Percentiles rank a stretch among this genome's conserved stretches.
Conservation (phyloP, 2,888 invertebrate species). For the Parapristionchus giblindavisi region DNA sequence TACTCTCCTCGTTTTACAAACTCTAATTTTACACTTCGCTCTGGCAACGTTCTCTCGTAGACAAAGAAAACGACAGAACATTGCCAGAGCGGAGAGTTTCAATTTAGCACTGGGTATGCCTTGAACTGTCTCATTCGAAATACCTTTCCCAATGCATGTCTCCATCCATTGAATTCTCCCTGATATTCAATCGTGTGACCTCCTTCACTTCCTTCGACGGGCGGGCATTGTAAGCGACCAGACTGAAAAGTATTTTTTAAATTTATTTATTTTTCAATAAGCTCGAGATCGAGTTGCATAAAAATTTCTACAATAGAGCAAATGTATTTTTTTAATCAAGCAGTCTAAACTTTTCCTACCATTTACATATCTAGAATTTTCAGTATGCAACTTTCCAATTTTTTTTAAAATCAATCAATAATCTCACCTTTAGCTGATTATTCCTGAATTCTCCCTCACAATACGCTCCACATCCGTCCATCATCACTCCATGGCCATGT, state of each 20-base stretch:
- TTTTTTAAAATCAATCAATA: too few relatives aligned
- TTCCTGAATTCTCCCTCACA: constrained; percentile 29
- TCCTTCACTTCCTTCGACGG: not conserved
- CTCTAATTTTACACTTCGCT: too few relatives aligned
- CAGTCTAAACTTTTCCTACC: too few relatives aligned
- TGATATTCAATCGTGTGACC: constrained; percentile 17
- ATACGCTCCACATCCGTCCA: constrained; percentile 29
- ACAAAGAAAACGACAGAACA: too few relatives aligned
- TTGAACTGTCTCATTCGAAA: too few relatives aligned
- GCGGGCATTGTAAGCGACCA: constrained; percentile 27
- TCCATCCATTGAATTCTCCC: constrained; percentile 35
- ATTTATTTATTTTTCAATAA: not conserved
- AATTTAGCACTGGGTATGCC: too few relatives aligned
- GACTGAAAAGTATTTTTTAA: not conserved
- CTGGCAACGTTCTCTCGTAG: too few relatives aligned
- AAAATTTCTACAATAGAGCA: not conserved
- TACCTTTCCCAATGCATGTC: constrained; percentile 28
- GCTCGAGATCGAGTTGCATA: not conserved
- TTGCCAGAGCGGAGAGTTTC: too few relatives aligned
- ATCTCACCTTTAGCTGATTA: constrained; percentile 15
- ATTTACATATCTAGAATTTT: too few relatives aligned
- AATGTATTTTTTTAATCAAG: not conserved
- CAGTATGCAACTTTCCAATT: too few relatives aligned
- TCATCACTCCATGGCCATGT: constrained; percentile 19
- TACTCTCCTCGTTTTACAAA: too few relatives aligned